Evolutionary conservation across 1,140 invertebrate genomes (phyloP), one percentile per base, ranked within the genome.

Genomic region (Caligus rogercresseyi): DNA sequence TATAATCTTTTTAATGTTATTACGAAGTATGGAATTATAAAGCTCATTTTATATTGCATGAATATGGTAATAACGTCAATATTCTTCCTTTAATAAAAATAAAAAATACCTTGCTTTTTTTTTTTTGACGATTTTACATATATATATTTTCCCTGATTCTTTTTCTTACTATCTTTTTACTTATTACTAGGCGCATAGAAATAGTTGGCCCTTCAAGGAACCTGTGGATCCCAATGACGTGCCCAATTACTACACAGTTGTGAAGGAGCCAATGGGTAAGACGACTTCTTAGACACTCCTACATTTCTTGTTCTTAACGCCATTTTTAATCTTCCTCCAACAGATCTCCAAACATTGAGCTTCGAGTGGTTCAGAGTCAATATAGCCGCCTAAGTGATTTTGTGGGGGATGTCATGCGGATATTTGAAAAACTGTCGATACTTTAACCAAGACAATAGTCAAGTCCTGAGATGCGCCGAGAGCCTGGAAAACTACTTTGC

Each of bases 351-450:
- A 71, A 90, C 86, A 86, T 98, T 67, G 89, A 94, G 75, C 78
- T 79, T 54, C 87, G 89, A 76, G 82, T 96, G 70, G 84, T 86
- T 70, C 81, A 84, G 67, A 81, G 82, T 68, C 78, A 78, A 19
- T 98, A 97, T 72, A 83, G 83, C 69, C 87, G 83, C 70, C 77
- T 98, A 60, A 86, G 85, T 72, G 90, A 96, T 71, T 94, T 96
- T 72, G 90, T 96, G 69, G 88, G 89, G 71, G 92, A 97, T 72
- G 90, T 96, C 80, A 94, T 89, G 51, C 92, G 93, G 73, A 93
- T 97, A 70, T 96, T 97, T 76, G 92, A 98, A 74, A n/a, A 98
- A 98, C 74, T 96, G 92, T 79, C 83, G 91, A 61, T 91, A 91
- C 69, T 97, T 93, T 74, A 97, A 97, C 77, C 86, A 90, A 25